Base-by-base conservation (phyloP, 2,797 vertebrate genomes). In the Betta splendens region DNA sequence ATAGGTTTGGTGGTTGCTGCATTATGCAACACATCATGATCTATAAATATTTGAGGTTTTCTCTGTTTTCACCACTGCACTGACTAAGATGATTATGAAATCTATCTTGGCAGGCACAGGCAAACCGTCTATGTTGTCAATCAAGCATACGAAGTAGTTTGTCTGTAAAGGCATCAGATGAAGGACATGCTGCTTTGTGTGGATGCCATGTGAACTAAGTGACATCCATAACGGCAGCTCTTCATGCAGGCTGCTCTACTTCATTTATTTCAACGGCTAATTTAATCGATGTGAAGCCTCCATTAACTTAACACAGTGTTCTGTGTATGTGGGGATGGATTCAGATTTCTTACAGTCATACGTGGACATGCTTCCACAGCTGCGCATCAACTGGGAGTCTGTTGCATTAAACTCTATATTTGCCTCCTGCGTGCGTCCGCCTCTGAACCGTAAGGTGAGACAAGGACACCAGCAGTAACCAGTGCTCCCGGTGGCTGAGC, bases 191-290 rank as follows among this genome's bases (percentile, higher is more conserved):
- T 68, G 21, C 38, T 22, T 57, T 57, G 55, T 29, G 20, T 36
- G 33, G 52, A 48, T 77, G 71, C 73, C 76, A 66, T 62, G 35
- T 44, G 53, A 33, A 43, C 70, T 46, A 80, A 82, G 64, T 69
- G 70, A 72, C 80, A 81, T 85, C 65, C 35, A 44, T n/a, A 29
- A 59, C 74, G 81, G 77, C 85, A 83, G 80, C 77, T 58, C 65
- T 64, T 85, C 69, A 75, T 71, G 69, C 77, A 66, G 68, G 62
- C 81, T 72, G 83, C 76, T 80, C 49, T 60, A 57, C 45, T 60
- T 23, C 80, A 85, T 83, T 81, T 69, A 84, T 80, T 83, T 86
- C 72, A 72, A 42, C 75, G 70, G 46, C 77, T 68, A 83, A 82
- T 83, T 76, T 77, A 86, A 77, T 83, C 46, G 70, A 73, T 81